Base-by-base conservation (phyloP, 2,113 vertebrate genomes). In the Pterocles gutturalis region DNA sequence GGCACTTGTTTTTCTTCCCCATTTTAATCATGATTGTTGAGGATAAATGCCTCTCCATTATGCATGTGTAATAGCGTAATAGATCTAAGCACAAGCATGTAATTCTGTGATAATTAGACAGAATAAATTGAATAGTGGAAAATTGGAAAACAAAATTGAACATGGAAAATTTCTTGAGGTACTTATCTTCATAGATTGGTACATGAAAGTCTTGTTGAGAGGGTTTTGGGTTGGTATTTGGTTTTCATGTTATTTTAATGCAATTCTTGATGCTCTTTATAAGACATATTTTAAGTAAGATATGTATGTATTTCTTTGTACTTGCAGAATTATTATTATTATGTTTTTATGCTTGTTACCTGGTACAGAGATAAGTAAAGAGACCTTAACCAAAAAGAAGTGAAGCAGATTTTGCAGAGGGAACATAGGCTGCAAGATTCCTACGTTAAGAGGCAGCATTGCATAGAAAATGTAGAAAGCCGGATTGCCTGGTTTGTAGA, bases 161-260 rank as follows among this genome's bases (percentile, higher is more conserved):
- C 24, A 33, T 17, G 48, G 13, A 81, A 81, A 55, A 81, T 70
- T 13, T 70, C 26, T 57, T 65, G n/a, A 75, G 46, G 84, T 48
- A 31, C 4, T 83, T 80, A 8, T 34, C 54, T 83, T 77, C 17
- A 13, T 61, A 77, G 69, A 25, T 25, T 57, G 41, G 8, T 49
- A 19, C 1, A 0, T 73, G 17, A 41, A 51, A 69, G 28, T 55
- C 31, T 80, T 0, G 0, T 41, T 55, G 15, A 38, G 33, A 51
- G 7, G 22, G 53, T 34, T 89, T 93, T 81, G 81, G 8, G 2
- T 41, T 61, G 17, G 6, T 67, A 73, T 41, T 41, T 41, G 29
- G 6, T 69, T 87, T 83, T 72, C 1, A 4, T 49, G 17, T 62
- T 69, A 41, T 34, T 84, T 73, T 83, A 57, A 33, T 88, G 53